Conservation (phyloP, 2,888 invertebrate genomes). For the Xestia ashworthii region DNA sequence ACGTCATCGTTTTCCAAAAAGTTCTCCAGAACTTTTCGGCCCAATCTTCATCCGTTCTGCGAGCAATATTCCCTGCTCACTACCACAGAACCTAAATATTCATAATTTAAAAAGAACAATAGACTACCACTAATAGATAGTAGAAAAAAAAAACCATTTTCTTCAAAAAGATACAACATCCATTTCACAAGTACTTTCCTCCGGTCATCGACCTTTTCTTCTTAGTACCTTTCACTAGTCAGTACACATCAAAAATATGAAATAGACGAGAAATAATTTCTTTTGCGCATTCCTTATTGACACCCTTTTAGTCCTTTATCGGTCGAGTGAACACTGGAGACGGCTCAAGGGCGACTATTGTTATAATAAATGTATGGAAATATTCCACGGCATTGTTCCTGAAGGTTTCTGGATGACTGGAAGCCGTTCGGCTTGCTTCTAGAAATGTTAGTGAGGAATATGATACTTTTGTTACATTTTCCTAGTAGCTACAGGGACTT, state of each 20-base stretch:
- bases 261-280: constrained; percentile 50
- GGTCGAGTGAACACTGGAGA: constrained; percentile 29
- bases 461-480: constrained; percentile 23
- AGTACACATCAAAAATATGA: constrained; percentile 31
- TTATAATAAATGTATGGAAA: constrained; percentile 52
- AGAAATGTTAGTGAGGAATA: constrained; percentile 16
- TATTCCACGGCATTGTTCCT: constrained; percentile 38
- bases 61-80: no score
- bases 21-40: no score
- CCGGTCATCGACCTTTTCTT: background rate
- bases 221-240: constrained; percentile 10
- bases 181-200: background rate
- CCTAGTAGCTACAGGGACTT: background rate
- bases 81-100: no score
- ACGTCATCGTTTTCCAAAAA: no score
- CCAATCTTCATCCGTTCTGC: no score
- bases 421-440: background rate
- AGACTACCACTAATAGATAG: background rate
- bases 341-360: constrained; percentile 44
- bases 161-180: constrained; percentile 5
- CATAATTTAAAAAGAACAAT: background rate
- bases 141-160: background rate
- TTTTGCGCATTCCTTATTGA: constrained; percentile 53
- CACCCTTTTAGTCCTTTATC: constrained; percentile 57
- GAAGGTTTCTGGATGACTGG: constrained; percentile 14